Conservation (phyloP, 1,140 invertebrate genomes). For the Listronotus bonariensis region DNA sequence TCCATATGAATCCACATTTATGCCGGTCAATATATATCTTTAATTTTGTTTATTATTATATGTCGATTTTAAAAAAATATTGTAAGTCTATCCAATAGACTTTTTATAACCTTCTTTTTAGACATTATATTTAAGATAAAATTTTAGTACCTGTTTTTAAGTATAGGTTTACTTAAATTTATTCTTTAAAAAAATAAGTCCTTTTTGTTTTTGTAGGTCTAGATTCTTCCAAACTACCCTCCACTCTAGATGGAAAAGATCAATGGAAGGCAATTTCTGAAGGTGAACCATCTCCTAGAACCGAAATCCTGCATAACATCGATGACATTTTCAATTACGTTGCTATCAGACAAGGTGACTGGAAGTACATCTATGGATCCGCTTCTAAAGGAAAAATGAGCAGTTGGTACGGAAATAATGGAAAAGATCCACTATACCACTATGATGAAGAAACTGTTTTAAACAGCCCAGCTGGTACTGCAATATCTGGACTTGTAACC, state of each 20-base stretch:
- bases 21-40: too few relatives aligned
- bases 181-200: too few relatives aligned
- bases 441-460: constrained; percentile 59
- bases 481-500: constrained; percentile 57
- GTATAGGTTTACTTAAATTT: too few relatives aligned
- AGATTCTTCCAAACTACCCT: constrained; percentile 40
- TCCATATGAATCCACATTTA: too few relatives aligned
- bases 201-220: constrained; percentile 36
- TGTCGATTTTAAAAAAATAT: too few relatives aligned
- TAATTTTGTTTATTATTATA: too few relatives aligned
- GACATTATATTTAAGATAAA: not conserved
- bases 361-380: constrained; percentile 75
- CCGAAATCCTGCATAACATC: constrained; percentile 73
- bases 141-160: too few relatives aligned
- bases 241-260: constrained; percentile 69
- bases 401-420: constrained; percentile 65
- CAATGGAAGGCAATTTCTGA: constrained; percentile 69
- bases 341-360: constrained; percentile 68
- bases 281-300: constrained; percentile 59
- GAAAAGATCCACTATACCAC: constrained; percentile 49
- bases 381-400: constrained; percentile 57
- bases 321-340: constrained; percentile 68
- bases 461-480: constrained; percentile 57
- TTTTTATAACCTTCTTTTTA: not conserved
- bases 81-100: too few relatives aligned